Evolutionary conservation across 2,797 vertebrate genomes (phyloP), one percentile per base, ranked within the genome.

Genomic region (Amphiprion clarkii): DNA sequence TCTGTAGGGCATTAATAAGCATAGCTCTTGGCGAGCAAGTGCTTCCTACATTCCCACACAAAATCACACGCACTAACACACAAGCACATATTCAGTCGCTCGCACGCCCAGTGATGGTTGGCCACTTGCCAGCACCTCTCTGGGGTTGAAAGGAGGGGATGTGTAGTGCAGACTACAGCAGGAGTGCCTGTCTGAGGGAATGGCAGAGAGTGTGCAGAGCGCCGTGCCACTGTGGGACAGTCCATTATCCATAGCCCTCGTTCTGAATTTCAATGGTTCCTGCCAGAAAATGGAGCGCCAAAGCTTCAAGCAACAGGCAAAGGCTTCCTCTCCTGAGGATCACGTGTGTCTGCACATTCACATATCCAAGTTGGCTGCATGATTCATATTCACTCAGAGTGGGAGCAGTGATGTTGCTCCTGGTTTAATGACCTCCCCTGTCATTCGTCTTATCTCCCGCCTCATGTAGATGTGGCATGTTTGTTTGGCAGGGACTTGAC

Each of bases 1-100:
- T 90, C 92, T 87, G 81, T 81, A 84, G 92, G 90, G 90, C 91
- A 92, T 93, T 94, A 93, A 94, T 93, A 94, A 93, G 93, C 88
- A 88, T 85, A 82, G 87, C 93, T 92, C 88, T 93, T 88, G 86
- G 83, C 81, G 8, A 78, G 80, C 79, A 56, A 86, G 85, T 56
- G 83, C 86, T 87, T 90, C 84, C 87, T 88, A 90, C 77, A 85
- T 90, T 89, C 89, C 87, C 87, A 89, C 89, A 91, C 72, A 91
- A 79, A 85, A 69, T 57, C 66, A 67, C 79, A 71, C 1, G 57
- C 79, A 64, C 84, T 85, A 60, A 74, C 81, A 74, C 75, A 86
- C 77, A 61, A 66, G 44, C 81, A 67, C 73, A 85, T 67, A 78
- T 71, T 78, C 78, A 76, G 54, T 58, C 67, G 12, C 76, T 81